Evolutionary conservation across 2,113 vertebrate species (phyloP).

Genomic region (Indicator indicator): DNA sequence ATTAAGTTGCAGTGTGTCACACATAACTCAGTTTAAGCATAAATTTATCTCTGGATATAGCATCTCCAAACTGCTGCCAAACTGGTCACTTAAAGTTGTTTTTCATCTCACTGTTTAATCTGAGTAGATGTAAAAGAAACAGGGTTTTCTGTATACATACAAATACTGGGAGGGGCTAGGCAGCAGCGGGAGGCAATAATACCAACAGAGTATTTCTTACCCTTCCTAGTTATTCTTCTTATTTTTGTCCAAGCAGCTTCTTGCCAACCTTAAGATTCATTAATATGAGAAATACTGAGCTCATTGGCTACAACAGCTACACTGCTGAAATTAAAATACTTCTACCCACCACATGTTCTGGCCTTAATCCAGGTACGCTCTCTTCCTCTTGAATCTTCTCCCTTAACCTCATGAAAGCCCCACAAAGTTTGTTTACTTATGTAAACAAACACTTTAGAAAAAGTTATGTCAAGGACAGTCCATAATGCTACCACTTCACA

Average conservation of each 20-base stretch:
- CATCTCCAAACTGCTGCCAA: background rate
- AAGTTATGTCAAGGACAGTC: background rate
- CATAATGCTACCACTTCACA: background rate
- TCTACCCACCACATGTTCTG: conserved; percentile 9
- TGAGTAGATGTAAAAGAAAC: background rate
- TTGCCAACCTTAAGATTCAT: conserved; percentile 12
- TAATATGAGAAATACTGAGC: conserved; percentile 7
- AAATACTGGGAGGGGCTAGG: background rate
- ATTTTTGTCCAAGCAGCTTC: background rate
- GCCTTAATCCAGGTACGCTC: background rate
- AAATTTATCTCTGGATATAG: background rate
- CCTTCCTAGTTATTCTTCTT: background rate
- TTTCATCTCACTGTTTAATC: background rate
- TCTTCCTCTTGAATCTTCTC: background rate
- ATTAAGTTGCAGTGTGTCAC: background rate
- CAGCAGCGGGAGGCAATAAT: background rate
- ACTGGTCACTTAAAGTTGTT: background rate
- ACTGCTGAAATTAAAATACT: background rate
- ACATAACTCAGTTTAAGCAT: background rate
- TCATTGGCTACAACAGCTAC: conserved; percentile 14
- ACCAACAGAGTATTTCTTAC: background rate
- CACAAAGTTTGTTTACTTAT: background rate
- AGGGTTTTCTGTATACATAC: background rate
- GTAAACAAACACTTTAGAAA: background rate
- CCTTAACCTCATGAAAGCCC: background rate